A percentile compares a stretch with the other conserved stretches of the same genome.
These are phyloP conservation scores for Coenonympha arcania DNA, from an alignment of 2,888 invertebrate genomes.

Conservation along the genomic window DNA sequence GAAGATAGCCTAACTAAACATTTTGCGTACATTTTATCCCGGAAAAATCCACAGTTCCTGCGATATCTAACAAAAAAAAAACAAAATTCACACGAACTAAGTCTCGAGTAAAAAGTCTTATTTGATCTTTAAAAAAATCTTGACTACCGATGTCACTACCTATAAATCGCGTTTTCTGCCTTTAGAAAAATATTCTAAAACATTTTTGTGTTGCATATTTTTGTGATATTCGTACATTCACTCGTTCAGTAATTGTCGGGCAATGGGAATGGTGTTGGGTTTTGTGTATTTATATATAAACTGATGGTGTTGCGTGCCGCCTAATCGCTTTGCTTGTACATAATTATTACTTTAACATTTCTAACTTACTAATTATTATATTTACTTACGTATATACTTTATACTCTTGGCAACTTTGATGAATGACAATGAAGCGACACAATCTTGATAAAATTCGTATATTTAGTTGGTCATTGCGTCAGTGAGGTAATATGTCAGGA, in stretches of 20 bases:
- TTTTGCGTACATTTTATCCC: too few relatives aligned
- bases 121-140: not conserved
- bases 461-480: not conserved
- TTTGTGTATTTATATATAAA: slow-evolving; percentile 44
- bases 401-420: too few relatives aligned
- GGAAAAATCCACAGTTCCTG: too few relatives aligned
- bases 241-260: slow-evolving; percentile 36
- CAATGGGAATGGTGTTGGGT: slow-evolving; percentile 51
- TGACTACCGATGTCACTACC: not conserved
- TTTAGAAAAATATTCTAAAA: too few relatives aligned
- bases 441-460: too few relatives aligned
- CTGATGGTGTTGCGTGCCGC: slow-evolving; percentile 49
- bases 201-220: too few relatives aligned
- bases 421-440: too few relatives aligned
- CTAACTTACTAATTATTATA: slow-evolving; percentile 21
- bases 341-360: slow-evolving; percentile 13
- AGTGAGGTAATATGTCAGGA: slow-evolving; percentile 9
- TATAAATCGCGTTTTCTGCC: not conserved
- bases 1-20: too few relatives aligned
- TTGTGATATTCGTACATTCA: slow-evolving; percentile 46
- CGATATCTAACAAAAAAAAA: too few relatives aligned
- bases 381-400: not conserved
- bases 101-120: too few relatives aligned
- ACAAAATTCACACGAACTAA: too few relatives aligned
- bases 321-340: slow-evolving; percentile 54